Percentiles rank a stretch among this genome's conserved stretches.
Evolutionary conservation across 2,113 vertebrate genomes (phyloP).

Genomic region (Calypte anna): DNA sequence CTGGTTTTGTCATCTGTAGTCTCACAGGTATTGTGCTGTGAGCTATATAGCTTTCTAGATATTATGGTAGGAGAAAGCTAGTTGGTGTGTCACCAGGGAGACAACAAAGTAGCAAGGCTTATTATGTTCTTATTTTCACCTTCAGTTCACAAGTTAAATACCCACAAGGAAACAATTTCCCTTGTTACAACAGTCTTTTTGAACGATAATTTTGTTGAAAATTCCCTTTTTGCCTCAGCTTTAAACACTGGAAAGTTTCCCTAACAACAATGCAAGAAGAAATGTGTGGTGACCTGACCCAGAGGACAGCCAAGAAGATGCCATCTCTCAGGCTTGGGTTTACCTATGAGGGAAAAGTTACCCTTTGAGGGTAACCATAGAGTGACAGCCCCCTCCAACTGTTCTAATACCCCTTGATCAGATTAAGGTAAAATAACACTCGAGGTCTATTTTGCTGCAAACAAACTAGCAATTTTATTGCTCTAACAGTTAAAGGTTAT

Average conservation of each 20-base stretch:
- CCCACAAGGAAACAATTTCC: background rate
- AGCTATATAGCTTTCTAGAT: background rate
- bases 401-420: too few relatives aligned
- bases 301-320: too few relatives aligned
- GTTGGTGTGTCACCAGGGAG: background rate
- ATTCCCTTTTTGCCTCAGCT: slow-evolving; percentile 10
- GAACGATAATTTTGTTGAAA: background rate
- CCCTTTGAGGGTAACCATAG: too few relatives aligned
- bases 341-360: too few relatives aligned
- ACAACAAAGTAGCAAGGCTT: background rate
- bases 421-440: too few relatives aligned
- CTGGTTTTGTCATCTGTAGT: background rate
- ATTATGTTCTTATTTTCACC: slow-evolving; percentile 18
- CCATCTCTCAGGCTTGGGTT: too few relatives aligned
- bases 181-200: background rate
- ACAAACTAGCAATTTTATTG: too few relatives aligned
- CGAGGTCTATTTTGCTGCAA: too few relatives aligned
- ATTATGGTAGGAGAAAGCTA: background rate
- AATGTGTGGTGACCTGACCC: too few relatives aligned
- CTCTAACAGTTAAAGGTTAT: too few relatives aligned
- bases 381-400: too few relatives aligned
- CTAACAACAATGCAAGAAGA: background rate
- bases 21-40: background rate
- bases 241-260: background rate
- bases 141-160: background rate